Base-by-base conservation (phyloP, 2,113 vertebrate genomes). In the Heterotis niloticus region DNA sequence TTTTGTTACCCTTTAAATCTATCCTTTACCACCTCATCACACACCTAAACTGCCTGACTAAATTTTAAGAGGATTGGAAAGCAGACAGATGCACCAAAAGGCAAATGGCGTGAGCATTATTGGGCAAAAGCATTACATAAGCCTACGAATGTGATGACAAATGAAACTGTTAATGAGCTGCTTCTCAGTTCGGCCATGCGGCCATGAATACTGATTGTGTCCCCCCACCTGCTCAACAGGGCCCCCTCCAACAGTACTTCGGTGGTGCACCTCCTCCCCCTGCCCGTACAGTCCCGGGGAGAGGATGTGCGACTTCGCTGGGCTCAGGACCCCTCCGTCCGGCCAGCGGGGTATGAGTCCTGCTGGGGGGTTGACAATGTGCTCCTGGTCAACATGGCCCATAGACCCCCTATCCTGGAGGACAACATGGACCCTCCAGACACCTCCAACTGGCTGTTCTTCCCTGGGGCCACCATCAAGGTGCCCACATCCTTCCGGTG, bases 381-480 rank as follows among this genome's bases (percentile, higher is more conserved):
- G 69, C 87, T 99, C 78, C 87, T 99, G 86, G 93, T 98, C 84
- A 99, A 98, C 81, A 90, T 94, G 54, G 98, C 94, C 75, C 94
- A 97, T 84, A 94, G 87, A 86, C 91, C 93, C 80, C 89, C 95
- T 18, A 84, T 98, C 16, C 88, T 99, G 89, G 96, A 99, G 91
- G 98, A 99, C 79, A 94, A 86, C 82, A 88, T 99, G 23, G 97
- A 99, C 88, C 98, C 97, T 56, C 93, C 93, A 66, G 94, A 99
- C 90, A 99, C 98, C 0, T 95, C 94, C 84, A 99, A 99, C 90
- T 99, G 98, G 98, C 94, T 99, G 78, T 99, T 99, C 88, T 99
- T 98, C 84, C 98, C 98, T 44, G 98, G 97, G 82, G 97, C 98
- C 76, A 98, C 94, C 1, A 88, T 99, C 72, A 99, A 99, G 96